Conservation (phyloP, 2,888 invertebrate species). For the Pteria penguin region DNA sequence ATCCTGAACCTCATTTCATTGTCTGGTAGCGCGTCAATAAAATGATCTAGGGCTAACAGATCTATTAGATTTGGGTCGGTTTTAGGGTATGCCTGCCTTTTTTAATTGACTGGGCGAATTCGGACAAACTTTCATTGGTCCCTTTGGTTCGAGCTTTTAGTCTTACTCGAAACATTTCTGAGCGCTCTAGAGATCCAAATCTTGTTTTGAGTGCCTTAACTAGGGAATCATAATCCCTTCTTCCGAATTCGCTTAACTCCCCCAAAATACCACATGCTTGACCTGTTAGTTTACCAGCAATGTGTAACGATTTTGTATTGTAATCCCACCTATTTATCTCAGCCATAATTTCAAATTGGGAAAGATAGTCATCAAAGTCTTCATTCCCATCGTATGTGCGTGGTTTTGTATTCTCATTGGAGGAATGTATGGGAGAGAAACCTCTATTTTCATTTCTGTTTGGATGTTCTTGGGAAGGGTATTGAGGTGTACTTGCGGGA, state of each 20-base stretch:
- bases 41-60: too few relatives aligned
- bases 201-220: not conserved
- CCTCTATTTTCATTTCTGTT: too few relatives aligned
- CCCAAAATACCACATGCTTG: constrained; percentile 1
- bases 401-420: constrained; percentile 3
- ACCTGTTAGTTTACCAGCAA: constrained; percentile 2
- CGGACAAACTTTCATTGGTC: too few relatives aligned
- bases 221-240: constrained; percentile 13
- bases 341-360: constrained; percentile 2
- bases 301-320: constrained; percentile 8
- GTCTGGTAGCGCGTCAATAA: too few relatives aligned
- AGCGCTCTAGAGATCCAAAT: not conserved
- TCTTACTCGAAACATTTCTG: constrained; percentile 2
- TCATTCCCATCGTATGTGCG: constrained; percentile 11
- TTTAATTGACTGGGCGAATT: too few relatives aligned
- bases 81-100: too few relatives aligned
- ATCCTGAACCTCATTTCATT: too few relatives aligned
- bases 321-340: constrained; percentile 16
- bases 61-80: too few relatives aligned
- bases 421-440: too few relatives aligned
- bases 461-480: too few relatives aligned
- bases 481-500: too few relatives aligned
- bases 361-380: constrained; percentile 12
- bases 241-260: not conserved
- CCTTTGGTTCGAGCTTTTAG: constrained; percentile 7